A percentile compares a stretch with the other conserved stretches of the same genome.
Conservation (phyloP, 2,113 vertebrate genomes). For the Rhinolophus sinicus region DNA sequence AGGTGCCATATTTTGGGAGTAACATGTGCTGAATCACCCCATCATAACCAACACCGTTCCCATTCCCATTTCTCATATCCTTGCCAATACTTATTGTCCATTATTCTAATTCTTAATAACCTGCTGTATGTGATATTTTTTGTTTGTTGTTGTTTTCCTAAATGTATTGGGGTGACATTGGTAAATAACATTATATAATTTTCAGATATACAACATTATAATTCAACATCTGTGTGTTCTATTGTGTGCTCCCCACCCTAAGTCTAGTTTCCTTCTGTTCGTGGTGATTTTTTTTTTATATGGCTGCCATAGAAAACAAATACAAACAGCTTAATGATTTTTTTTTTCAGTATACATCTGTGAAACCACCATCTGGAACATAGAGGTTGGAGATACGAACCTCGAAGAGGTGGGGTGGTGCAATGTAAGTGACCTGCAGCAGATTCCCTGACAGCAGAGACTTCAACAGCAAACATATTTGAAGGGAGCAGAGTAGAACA, state of each 20-base stretch:
- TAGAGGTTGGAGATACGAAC: neutral
- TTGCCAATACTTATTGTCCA: neutral
- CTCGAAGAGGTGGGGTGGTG: no score
- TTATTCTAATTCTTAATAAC: neutral
- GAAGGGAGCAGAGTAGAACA: neutral
- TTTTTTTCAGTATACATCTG: neutral
- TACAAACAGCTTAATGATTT: neutral
- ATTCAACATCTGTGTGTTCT: no score
- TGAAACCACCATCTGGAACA: neutral
- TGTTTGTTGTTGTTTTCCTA: neutral
- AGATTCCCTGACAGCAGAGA: neutral
- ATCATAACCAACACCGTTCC: neutral
- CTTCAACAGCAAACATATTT: neutral
- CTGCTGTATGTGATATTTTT: neutral
- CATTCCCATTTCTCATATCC: no score
- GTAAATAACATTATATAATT: no score
- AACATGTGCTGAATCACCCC: neutral
- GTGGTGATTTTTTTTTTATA: neutral
- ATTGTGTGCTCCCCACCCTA: no score
- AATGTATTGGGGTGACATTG: neutral
- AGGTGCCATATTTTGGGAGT: neutral
- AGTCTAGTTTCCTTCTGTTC: no score
- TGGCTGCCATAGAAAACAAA: neutral
- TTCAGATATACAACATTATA: no score
- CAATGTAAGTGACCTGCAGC: neutral